Percentiles rank a stretch among this genome's conserved stretches.
These are phyloP conservation scores for Hybognathus amarus DNA, from an alignment of 2,797 vertebrate genomes.

Conservation along the genomic window DNA sequence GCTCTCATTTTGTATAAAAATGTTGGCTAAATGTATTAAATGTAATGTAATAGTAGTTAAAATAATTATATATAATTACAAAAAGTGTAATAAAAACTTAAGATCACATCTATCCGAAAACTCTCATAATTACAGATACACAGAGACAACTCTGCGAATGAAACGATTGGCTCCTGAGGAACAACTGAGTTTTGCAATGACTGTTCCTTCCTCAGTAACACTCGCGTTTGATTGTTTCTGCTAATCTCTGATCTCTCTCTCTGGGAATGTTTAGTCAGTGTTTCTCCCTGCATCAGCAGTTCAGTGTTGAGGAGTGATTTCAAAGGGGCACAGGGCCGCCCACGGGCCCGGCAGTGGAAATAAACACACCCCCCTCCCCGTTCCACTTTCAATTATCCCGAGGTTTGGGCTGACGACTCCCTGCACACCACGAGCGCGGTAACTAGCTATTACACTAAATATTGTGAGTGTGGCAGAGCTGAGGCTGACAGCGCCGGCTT, in stretches of 20 bases:
- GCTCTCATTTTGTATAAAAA: background rate
- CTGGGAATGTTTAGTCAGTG: slow-evolving; percentile 67
- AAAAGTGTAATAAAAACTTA: background rate
- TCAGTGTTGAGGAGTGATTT: slow-evolving; percentile 78
- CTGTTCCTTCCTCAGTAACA: background rate
- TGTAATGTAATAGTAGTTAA: background rate
- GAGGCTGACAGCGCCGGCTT: slow-evolving; percentile 61
- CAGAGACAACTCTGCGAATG: background rate
- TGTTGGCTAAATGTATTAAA: background rate
- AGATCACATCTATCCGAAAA: background rate
- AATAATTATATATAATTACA: too few species aligned
- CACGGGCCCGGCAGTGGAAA: slow-evolving; percentile 66
- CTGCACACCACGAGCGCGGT: slow-evolving; percentile 74
- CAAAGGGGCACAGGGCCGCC: slow-evolving; percentile 67
- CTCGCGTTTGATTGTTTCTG: background rate
- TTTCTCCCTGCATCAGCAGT: slow-evolving; percentile 77
- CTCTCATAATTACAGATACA: background rate
- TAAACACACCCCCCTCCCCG: slow-evolving; percentile 66
- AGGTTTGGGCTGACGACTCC: slow-evolving; percentile 79
- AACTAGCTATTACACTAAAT: slow-evolving; percentile 80
- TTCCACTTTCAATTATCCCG: slow-evolving; percentile 77
- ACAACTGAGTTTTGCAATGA: background rate
- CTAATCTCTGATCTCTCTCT: background rate
- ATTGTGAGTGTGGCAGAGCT: slow-evolving; percentile 74
- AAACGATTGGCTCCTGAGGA: background rate